These are phyloP conservation scores for Epizoanthus fatuus DNA, from an alignment of 92 coral and sea anemone species.

Conservation along the genomic window DNA sequence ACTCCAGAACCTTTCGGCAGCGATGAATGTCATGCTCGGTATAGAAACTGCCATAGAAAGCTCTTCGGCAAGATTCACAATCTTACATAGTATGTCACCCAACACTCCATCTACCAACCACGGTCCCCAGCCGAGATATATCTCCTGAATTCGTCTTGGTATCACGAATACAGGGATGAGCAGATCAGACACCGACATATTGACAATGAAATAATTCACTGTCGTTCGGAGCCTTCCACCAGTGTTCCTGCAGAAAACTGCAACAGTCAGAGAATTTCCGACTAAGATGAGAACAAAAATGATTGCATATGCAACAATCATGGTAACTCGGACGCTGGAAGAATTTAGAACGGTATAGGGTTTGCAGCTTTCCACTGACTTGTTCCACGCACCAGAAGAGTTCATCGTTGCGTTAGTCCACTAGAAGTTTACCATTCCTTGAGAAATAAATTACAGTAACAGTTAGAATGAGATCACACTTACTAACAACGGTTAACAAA, in stretches of 20 bases:
- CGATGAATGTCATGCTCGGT: slow-evolving; percentile 35
- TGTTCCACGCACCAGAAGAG: too few relatives aligned
- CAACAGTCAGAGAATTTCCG: slow-evolving; percentile 20
- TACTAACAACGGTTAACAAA: too few relatives aligned
- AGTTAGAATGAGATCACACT: too few relatives aligned
- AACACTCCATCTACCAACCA: slow-evolving; percentile 29
- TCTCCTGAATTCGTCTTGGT: slow-evolving; percentile 38
- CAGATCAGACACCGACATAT: slow-evolving; percentile 37
- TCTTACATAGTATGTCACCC: slow-evolving; percentile 15
- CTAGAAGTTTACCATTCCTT: too few relatives aligned
- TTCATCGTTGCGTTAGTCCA: too few relatives aligned
- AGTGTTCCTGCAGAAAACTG: slow-evolving; percentile 10
- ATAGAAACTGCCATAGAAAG: slow-evolving; percentile 39
- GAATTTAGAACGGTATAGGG: too few relatives aligned
- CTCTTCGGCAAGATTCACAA: slow-evolving; percentile 33
- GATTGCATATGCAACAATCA: too few relatives aligned
- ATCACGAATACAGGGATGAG: slow-evolving; percentile 30
- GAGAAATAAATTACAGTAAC: too few relatives aligned
- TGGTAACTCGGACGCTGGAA: too few relatives aligned
- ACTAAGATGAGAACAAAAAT: slow-evolving; percentile 6
- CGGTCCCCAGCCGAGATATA: slow-evolving; percentile 33
- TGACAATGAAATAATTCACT: slow-evolving; percentile 23
- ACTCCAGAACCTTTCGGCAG: slow-evolving; percentile 36
- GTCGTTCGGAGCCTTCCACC: slow-evolving; percentile 30
- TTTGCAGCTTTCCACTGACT: too few relatives aligned